phyloP scores from a whole-genome alignment of 1,140 invertebrate species.

The Lamellibrachia luymesi region DNA sequence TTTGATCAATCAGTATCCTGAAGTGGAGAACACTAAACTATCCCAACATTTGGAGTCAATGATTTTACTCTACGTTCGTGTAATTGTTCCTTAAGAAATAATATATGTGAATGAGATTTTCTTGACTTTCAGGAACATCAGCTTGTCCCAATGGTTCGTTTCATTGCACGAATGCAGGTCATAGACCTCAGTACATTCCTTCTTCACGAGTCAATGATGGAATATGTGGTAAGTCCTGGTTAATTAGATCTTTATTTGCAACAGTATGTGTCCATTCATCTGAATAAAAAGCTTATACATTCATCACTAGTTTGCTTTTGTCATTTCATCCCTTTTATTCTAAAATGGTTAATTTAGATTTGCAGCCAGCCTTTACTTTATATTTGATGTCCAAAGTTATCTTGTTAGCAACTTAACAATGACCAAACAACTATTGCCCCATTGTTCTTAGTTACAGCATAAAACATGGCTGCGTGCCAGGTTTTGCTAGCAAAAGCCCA shows the following conservation, averaged over 20 bases:
- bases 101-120: not conserved
- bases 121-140: slow-evolving; percentile 70
- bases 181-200: slow-evolving; percentile 75
- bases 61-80: not conserved
- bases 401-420: not conserved
- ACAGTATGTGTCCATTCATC: not conserved
- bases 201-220: slow-evolving; percentile 94
- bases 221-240: slow-evolving; percentile 74
- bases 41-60: not conserved
- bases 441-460: not conserved
- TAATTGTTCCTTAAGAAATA: not conserved
- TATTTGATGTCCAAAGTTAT: not conserved
- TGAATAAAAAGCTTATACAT: not conserved
- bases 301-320: not conserved
- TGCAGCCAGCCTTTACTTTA: not conserved
- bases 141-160: slow-evolving; percentile 86
- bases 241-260: not conserved
- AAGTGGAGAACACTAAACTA: not conserved
- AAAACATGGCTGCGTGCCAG: too few relatives aligned
- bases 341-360: not conserved
- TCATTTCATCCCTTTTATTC: not conserved
- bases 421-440: not conserved
- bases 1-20: not conserved
- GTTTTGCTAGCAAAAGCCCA: too few relatives aligned
- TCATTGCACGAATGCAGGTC: slow-evolving; percentile 88